Percentiles rank a stretch among this genome's conserved stretches.
Conservation (phyloP, 2,797 vertebrate genomes). For the Pseudotriccus pelzelni region DNA sequence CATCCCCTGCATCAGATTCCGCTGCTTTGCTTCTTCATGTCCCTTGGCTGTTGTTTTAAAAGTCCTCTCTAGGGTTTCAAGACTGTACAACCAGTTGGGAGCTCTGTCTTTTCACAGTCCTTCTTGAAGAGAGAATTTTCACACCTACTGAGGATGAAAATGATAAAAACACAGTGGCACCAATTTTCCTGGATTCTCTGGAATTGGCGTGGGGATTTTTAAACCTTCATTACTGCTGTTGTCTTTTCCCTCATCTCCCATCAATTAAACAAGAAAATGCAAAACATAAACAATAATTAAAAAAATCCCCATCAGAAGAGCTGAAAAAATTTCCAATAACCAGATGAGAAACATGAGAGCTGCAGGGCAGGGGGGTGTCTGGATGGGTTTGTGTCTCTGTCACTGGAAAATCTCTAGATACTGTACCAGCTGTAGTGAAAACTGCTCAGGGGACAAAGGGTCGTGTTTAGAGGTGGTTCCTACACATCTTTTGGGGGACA, state of each 20-base stretch:
- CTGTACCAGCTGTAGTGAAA: background rate
- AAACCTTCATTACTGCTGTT: background rate
- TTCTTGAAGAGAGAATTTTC: background rate
- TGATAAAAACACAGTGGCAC: background rate
- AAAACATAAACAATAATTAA: background rate
- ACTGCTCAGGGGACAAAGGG: background rate
- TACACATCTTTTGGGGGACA: background rate
- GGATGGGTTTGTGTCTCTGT: background rate
- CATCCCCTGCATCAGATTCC: background rate
- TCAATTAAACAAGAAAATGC: background rate
- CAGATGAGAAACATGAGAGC: background rate
- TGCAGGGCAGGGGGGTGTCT: background rate
- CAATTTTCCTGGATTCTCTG: background rate
- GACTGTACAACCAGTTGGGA: background rate
- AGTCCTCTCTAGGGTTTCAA: background rate
- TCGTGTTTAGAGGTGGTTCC: background rate
- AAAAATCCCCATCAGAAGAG: background rate
- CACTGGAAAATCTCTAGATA: no score
- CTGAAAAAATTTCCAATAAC: background rate
- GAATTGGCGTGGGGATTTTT: background rate
- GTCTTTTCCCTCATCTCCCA: background rate
- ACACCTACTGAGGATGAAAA: background rate
- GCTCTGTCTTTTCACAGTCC: background rate
- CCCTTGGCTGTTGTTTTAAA: constrained; percentile 1
- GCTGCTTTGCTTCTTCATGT: background rate